A percentile compares a stretch with the other conserved stretches of the same genome.
Evolutionary conservation across 2,888 invertebrate genomes (phyloP).

Genomic region (Heliconius ethilla): DNA sequence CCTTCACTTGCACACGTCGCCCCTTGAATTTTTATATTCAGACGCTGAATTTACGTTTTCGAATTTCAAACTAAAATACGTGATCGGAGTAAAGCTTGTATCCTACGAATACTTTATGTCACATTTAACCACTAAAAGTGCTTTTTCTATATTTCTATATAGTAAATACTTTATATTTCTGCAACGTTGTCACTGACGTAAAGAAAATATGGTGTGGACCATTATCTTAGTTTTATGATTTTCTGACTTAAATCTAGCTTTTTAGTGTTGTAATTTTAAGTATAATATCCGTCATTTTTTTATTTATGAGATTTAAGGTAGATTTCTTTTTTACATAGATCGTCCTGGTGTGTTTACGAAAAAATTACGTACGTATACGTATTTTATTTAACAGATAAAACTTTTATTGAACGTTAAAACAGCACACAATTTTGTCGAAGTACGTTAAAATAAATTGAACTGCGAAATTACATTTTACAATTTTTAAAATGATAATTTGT

Average conservation of each 20-base stretch:
- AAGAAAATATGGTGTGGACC: neutral
- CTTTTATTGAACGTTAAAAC: too few relatives aligned
- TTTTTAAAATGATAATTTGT: neutral
- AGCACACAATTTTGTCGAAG: too few relatives aligned
- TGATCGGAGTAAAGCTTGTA: slow-evolving; percentile 64
- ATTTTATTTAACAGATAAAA: neutral
- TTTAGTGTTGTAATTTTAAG: neutral
- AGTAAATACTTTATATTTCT: slow-evolving; percentile 9
- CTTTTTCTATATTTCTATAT: slow-evolving; percentile 44
- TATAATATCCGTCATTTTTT: neutral
- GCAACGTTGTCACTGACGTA: neutral
- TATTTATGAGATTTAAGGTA: neutral
- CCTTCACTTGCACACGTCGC: slow-evolving; percentile 54
- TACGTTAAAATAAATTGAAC: neutral
- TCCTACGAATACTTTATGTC: slow-evolving; percentile 60
- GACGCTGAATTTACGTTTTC: slow-evolving; percentile 72
- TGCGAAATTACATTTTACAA: neutral
- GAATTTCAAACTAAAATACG: slow-evolving; percentile 70
- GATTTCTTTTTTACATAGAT: neutral
- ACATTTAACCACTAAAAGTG: slow-evolving; percentile 54
- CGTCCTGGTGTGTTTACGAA: neutral
- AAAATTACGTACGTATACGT: neutral
- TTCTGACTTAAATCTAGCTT: neutral
- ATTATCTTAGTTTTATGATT: neutral
- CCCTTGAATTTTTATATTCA: slow-evolving; percentile 68